Base-by-base conservation (phyloP, 2,797 vertebrate genomes). In the Thripadectes ignobilis region DNA sequence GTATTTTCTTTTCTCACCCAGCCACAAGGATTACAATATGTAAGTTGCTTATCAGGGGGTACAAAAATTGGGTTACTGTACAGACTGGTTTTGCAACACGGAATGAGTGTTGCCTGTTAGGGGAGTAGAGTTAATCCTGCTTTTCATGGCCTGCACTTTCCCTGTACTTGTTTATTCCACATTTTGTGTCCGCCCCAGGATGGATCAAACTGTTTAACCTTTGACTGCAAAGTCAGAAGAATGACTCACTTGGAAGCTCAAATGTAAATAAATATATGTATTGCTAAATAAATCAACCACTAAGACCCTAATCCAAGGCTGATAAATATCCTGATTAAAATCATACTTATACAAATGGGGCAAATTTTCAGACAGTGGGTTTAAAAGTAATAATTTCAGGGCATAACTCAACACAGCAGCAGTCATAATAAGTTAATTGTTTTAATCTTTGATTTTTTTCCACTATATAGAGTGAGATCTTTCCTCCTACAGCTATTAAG, bases 241-340 rank as follows among this genome's bases (percentile, higher is more conserved):
- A 92, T 83, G n/a, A 91, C 72, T 94, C 85, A 92, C 68, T 93
- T 91, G 81, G 84, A 95, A 93, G 66, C 57, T 87, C 22, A 85
- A 92, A 93, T 67, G 88, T 93, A 97, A 93, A 93, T 92, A 97
- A 94, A 95, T 94, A 92, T 3, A 72, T 59, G 62, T 52, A 78
- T 91, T 93, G 95, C 86, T 92, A 94, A 95, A 96, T 95, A 94
- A 95, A 96, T 92, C 87, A 95, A 72, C 84, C 2, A 3, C 45
- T 85, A 61, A 81, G 62, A 78, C 36, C 49, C 32, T 58, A 65
- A 85, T 66, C 18, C 18, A 57, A 81, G 30, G 29, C 63, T 93
- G 79, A 88, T 94, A 82, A 81, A 82, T 88, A 72, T 7, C 51
- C 75, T 85, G 77, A 89, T 83, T 88, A 71, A 92, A 94, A 93